Percentiles rank a stretch among this genome's conserved stretches.
These are phyloP conservation scores for Neelides sp. DNA, from an alignment of 1,140 invertebrate genomes.

Conservation along the genomic window DNA sequence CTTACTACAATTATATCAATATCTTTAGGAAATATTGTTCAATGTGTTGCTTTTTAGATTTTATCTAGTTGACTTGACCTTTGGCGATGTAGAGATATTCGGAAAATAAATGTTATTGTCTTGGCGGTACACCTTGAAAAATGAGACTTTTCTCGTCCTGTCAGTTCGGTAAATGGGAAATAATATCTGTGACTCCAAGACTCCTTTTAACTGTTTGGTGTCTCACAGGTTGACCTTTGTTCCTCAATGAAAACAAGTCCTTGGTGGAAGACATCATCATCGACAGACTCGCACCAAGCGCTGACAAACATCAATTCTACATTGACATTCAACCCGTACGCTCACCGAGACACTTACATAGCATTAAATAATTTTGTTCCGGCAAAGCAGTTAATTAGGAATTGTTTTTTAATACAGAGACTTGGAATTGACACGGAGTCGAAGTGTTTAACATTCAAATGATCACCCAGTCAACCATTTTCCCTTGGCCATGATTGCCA, in stretches of 20 bases:
- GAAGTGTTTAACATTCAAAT: slow-evolving; percentile 68
- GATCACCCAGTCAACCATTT: slow-evolving; percentile 72
- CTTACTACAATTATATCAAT: too few relatives aligned
- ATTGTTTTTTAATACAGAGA: slow-evolving; percentile 44
- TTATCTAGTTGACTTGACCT: slow-evolving; percentile 58
- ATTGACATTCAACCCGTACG: slow-evolving; percentile 75
- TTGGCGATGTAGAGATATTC: slow-evolving; percentile 58
- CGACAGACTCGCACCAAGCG: slow-evolving; percentile 60
- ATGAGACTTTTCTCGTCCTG: slow-evolving; percentile 70
- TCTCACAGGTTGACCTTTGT: slow-evolving; percentile 63
- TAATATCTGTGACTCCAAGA: background rate
- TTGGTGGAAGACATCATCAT: slow-evolving; percentile 61
- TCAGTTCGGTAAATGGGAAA: slow-evolving; percentile 55
- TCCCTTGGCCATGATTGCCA: too few relatives aligned
- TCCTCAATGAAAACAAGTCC: slow-evolving; percentile 63
- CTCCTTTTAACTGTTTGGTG: slow-evolving; percentile 12
- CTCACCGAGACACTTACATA: slow-evolving; percentile 17
- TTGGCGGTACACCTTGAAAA: slow-evolving; percentile 69
- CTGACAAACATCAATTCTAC: slow-evolving; percentile 63
- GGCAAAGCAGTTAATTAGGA: background rate
- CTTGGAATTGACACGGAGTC: slow-evolving; percentile 69
- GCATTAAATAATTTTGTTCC: background rate
- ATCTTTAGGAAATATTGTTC: slow-evolving; percentile 32
- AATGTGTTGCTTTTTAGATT: slow-evolving; percentile 64
- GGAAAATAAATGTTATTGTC: slow-evolving; percentile 68